These are phyloP conservation scores for Eptesicus fuscus DNA, from an alignment of 2,113 vertebrate species.

Conservation along the genomic window DNA sequence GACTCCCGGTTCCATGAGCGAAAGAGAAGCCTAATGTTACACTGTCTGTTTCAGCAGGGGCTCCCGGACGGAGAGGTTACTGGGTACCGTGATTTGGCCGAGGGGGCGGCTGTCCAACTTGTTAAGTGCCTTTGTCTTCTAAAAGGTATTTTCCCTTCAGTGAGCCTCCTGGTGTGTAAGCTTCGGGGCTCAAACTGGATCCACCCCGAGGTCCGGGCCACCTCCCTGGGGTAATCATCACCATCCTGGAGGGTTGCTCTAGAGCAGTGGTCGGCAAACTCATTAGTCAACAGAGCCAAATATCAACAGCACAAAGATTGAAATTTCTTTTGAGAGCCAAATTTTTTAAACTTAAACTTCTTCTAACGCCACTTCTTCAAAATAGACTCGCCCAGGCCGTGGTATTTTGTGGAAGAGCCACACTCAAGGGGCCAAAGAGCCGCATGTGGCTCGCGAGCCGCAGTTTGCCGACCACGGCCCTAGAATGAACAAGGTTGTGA, in stretches of 20 bases:
- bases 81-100: background rate
- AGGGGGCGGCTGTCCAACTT: background rate
- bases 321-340: no score
- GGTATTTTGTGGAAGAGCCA: no score
- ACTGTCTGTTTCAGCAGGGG: background rate
- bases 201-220: background rate
- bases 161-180: background rate
- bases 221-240: accelerated
- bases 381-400: no score
- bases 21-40: background rate
- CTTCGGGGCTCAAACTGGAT: background rate
- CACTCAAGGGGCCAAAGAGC: no score
- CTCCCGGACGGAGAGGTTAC: background rate
- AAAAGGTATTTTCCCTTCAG: background rate
- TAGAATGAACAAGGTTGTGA: background rate
- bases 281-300: no score
- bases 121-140: background rate
- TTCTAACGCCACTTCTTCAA: no score
- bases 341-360: no score
- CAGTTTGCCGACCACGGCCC: no score
- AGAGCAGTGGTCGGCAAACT: background rate
- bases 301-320: no score
- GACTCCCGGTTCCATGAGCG: background rate
- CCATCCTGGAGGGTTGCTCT: background rate
- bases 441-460: no score